Conservation (phyloP, 2,797 vertebrate species). For the Lophius americanus region DNA sequence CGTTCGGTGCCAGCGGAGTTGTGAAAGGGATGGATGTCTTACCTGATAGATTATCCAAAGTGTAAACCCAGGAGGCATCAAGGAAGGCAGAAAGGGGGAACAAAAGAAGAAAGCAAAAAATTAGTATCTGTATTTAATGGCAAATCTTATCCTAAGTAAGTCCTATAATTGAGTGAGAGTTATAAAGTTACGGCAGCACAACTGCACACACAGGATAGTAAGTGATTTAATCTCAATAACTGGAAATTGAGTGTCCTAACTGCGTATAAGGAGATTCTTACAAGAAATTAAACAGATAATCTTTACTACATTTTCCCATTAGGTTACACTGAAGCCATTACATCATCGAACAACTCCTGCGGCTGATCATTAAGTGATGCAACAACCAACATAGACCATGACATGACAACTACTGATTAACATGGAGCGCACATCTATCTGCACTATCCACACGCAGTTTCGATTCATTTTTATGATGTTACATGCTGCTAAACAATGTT, state of each 20-base stretch:
- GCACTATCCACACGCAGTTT: background rate
- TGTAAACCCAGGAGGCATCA: conserved; percentile 25
- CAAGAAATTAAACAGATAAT: background rate
- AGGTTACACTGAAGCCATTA: background rate
- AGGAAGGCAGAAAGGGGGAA: conserved; percentile 10
- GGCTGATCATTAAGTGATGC: conserved; percentile 23
- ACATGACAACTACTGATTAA: conserved; percentile 19
- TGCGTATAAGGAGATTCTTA: background rate
- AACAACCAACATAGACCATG: conserved; percentile 23
- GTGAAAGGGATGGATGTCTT: conserved; percentile 57
- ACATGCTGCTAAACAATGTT: background rate
- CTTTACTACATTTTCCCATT: background rate
- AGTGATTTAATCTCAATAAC: background rate
- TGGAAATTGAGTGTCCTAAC: background rate
- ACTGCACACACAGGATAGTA: background rate
- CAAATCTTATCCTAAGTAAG: background rate
- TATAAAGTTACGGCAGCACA: background rate
- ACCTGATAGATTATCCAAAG: conserved; percentile 65
- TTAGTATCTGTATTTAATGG: conserved; percentile 31
- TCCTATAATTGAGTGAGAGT: background rate
- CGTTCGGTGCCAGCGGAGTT: conserved; percentile 43
- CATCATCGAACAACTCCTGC: conserved; percentile 21
- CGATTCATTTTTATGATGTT: background rate
- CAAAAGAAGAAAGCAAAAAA: conserved; percentile 21
- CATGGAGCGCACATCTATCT: background rate